Evolutionary conservation across 2,797 vertebrate species (phyloP).

Genomic region (Sciurus carolinensis): DNA sequence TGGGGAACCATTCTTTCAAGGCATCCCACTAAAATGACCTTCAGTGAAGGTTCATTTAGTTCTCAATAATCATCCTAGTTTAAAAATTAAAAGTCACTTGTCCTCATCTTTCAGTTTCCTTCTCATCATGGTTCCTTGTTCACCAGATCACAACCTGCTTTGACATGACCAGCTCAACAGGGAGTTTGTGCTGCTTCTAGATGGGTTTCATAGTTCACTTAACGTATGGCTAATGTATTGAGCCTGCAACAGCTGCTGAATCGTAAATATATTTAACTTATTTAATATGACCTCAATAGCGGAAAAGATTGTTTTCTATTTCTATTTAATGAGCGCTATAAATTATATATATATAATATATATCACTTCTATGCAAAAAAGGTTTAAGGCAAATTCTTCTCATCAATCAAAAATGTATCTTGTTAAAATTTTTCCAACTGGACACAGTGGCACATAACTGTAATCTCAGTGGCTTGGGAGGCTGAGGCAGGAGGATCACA

Average conservation of each 20-base stretch:
- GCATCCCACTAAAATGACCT: neutral
- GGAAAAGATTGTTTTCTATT: neutral
- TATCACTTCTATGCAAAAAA: neutral
- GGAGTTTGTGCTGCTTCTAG: neutral
- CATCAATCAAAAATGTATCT: conserved; percentile 24
- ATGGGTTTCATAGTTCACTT: neutral
- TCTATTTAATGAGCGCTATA: neutral
- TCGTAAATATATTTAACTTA: neutral
- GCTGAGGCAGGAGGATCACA: too few species aligned
- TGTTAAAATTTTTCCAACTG: neutral
- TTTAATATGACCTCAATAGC: neutral
- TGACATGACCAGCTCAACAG: neutral
- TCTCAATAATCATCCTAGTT: conserved; percentile 7
- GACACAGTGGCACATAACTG: too few species aligned
- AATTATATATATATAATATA: neutral
- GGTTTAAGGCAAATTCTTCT: neutral
- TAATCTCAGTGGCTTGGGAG: too few species aligned
- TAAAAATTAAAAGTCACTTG: neutral
- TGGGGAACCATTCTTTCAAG: neutral
- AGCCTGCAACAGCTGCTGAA: neutral
- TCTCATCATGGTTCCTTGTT: neutral
- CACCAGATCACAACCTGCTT: neutral
- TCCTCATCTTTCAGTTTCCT: neutral
- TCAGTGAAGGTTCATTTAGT: neutral
- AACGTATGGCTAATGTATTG: neutral